Conservation (phyloP, 2,888 invertebrate genomes). For the Drosophila anomelani region DNA sequence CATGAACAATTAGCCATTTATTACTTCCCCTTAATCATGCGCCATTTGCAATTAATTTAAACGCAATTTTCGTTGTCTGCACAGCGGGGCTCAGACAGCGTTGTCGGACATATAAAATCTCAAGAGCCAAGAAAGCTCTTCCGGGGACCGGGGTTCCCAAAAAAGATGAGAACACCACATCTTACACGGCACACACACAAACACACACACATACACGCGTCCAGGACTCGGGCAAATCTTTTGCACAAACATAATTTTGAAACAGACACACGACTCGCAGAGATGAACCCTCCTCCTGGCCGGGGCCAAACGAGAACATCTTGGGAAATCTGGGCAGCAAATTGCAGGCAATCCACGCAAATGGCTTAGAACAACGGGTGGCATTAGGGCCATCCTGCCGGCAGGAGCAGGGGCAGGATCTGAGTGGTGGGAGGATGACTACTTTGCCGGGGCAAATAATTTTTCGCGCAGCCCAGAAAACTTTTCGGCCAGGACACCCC, state of each 20-base stretch:
- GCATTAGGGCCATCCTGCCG: constrained; percentile 56
- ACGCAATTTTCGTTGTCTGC: constrained; percentile 74
- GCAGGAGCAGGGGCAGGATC: constrained; percentile 1
- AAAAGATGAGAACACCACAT: constrained; percentile 37
- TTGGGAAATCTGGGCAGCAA: constrained; percentile 80
- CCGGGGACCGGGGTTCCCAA: constrained; percentile 42
- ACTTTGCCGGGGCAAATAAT: constrained; percentile 56
- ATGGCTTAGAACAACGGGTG: constrained; percentile 82
- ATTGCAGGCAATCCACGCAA: constrained; percentile 83
- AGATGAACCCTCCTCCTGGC: constrained; percentile 22
- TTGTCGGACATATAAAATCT: constrained; percentile 65
- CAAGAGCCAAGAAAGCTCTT: constrained; percentile 59
- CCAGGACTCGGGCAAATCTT: constrained; percentile 64
- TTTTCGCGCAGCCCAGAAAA: constrained; percentile 65
- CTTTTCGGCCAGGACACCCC: constrained; percentile 65
- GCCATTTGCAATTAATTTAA: constrained; percentile 80
- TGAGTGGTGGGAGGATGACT: constrained; percentile 24
- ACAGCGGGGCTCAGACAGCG: constrained; percentile 54
- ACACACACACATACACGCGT: constrained; percentile 28
- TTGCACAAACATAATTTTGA: constrained; percentile 79
- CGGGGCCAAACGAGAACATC: constrained; percentile 50
- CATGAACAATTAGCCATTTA: constrained; percentile 75
- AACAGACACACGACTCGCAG: constrained; percentile 65
- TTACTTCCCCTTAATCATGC: constrained; percentile 79
- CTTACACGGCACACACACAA: constrained; percentile 33